Conservation (phyloP, 2,797 vertebrate genomes). For the Dryobates pubescens region DNA sequence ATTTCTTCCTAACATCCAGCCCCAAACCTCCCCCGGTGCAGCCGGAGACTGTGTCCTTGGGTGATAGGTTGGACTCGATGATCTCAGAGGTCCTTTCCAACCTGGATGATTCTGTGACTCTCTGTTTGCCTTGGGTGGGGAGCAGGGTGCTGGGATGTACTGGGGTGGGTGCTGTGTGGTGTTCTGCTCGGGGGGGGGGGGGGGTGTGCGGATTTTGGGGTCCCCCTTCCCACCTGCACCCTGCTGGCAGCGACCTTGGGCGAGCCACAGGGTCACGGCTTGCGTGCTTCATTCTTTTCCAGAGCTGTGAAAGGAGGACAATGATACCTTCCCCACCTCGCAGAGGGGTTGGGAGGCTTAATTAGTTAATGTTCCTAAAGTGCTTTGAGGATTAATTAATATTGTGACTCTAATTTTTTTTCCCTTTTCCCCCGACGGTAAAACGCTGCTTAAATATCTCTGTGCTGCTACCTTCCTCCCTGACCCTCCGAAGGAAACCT, state of each 20-base stretch:
- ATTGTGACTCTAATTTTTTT: conserved; percentile 57
- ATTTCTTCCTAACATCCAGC: too few relatives aligned
- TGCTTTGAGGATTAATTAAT: conserved; percentile 74
- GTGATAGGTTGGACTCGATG: too few relatives aligned
- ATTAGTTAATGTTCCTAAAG: conserved; percentile 66
- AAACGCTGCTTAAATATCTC: neutral
- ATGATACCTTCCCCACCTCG: conserved; percentile 27
- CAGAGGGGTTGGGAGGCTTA: conserved; percentile 48
- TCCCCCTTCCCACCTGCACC: neutral
- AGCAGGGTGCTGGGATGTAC: fast-evolving
- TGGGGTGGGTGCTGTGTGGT: neutral
- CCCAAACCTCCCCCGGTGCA: too few relatives aligned
- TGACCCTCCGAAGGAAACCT: neutral
- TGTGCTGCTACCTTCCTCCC: fast-evolving
- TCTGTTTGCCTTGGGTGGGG: neutral
- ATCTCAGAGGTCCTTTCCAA: too few relatives aligned
- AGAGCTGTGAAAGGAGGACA: conserved; percentile 38
- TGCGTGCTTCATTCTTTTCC: fast-evolving
- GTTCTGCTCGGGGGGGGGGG: neutral
- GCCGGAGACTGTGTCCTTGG: too few relatives aligned
- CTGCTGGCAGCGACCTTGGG: fast-evolving
- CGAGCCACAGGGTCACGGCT: neutral
- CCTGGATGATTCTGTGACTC: too few relatives aligned
- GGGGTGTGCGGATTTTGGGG: neutral
- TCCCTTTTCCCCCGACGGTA: neutral